A percentile compares a stretch with the other conserved stretches of the same genome.
These are phyloP conservation scores for Drosophila koepferae DNA, from an alignment of 2,888 invertebrate genomes.

Conservation along the genomic window DNA sequence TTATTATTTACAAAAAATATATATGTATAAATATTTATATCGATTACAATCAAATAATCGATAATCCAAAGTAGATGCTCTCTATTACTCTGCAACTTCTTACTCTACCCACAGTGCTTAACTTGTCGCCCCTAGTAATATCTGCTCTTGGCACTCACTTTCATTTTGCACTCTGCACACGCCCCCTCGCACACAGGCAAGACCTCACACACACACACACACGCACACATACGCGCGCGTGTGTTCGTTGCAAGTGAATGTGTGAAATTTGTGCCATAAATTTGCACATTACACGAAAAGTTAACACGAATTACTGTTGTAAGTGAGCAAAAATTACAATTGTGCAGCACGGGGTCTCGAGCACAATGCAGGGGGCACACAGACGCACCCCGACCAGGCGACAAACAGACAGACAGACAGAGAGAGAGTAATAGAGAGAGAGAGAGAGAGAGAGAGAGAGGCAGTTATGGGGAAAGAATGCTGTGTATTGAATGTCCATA, in stretches of 20 bases:
- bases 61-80: background rate
- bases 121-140: constrained; percentile 9
- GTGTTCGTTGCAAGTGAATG: constrained; percentile 30
- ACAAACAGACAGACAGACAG: background rate
- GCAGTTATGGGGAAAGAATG: background rate
- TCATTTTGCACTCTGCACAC: constrained; percentile 10
- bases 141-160: constrained; percentile 14
- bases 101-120: background rate
- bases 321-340: constrained; percentile 77
- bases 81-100: too few relatives aligned
- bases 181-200: background rate
- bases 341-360: constrained; percentile 48
- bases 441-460: background rate
- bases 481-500: constrained; percentile 61
- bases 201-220: constrained; percentile 9
- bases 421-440: background rate
- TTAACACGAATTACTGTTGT: constrained; percentile 81
- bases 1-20: too few relatives aligned
- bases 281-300: constrained; percentile 81
- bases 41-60: background rate
- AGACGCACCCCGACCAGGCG: constrained; percentile 4
- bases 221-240: constrained; percentile 14
- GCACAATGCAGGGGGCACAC: constrained; percentile 9
- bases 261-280: constrained; percentile 69
- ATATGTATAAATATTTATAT: background rate